Conservation (phyloP, 2,113 vertebrate genomes). For the Pimephales promelas region DNA sequence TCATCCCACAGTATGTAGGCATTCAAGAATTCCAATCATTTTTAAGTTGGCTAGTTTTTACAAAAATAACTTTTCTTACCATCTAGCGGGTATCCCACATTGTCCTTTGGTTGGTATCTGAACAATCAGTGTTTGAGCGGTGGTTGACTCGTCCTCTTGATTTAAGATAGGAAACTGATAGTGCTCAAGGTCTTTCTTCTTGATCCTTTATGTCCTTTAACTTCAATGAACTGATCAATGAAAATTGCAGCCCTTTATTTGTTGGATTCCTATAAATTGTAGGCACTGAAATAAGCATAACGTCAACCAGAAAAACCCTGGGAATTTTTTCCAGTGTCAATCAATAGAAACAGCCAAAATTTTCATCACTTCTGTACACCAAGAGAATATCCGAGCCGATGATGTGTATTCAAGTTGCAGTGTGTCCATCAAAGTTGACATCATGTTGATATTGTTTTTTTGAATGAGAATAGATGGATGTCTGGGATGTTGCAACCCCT, state of each 20-base stretch:
- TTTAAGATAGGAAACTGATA: background rate
- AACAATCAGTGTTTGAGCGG: background rate
- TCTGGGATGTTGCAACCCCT: slow-evolving; percentile 18
- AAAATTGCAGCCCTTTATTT: slow-evolving; percentile 39
- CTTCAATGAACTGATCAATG: slow-evolving; percentile 6
- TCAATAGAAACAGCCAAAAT: slow-evolving; percentile 38
- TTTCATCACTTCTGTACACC: slow-evolving; percentile 25
- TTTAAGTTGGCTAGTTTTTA: no score
- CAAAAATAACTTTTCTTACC: slow-evolving; percentile 36
- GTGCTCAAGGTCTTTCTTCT: background rate
- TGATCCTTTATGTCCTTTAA: slow-evolving; percentile 21
- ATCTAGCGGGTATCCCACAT: background rate
- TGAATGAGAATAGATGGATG: slow-evolving; percentile 27
- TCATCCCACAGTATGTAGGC: no score
- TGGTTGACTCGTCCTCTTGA: background rate
- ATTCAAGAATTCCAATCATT: background rate
- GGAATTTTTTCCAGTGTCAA: background rate
- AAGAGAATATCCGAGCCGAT: slow-evolving; percentile 27
- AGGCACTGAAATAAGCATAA: slow-evolving; percentile 36
- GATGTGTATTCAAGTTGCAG: slow-evolving; percentile 40
- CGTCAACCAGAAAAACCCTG: slow-evolving; percentile 22
- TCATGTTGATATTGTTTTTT: slow-evolving; percentile 50
- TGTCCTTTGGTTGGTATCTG: slow-evolving; percentile 20
- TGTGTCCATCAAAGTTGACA: slow-evolving; percentile 42
- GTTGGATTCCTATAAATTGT: slow-evolving; percentile 29